Conservation (phyloP, 2,888 invertebrate genomes). For the Atethmia centrago region DNA sequence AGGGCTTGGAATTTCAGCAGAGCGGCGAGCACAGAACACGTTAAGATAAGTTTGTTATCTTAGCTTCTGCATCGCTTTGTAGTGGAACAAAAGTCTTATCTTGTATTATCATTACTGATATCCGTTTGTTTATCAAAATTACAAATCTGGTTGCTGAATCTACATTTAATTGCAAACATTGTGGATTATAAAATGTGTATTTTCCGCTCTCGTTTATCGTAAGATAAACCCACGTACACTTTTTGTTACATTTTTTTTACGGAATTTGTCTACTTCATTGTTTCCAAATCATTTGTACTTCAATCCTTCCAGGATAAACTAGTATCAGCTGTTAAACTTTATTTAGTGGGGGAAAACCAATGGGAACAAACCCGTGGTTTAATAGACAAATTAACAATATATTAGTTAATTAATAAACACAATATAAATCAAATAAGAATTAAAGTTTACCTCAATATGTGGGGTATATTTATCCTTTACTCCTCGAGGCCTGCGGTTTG, state of each 20-base stretch:
- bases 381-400: slow-evolving; percentile 13
- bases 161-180: slow-evolving; percentile 6
- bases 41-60: slow-evolving; percentile 11
- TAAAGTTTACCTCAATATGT: slow-evolving; percentile 49
- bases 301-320: slow-evolving; percentile 38
- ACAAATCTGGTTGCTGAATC: slow-evolving; percentile 15
- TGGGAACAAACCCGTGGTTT: not conserved
- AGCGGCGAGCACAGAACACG: not conserved
- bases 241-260: not conserved
- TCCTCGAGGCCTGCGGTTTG: not conserved
- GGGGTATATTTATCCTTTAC: not conserved
- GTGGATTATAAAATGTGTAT: too few relatives aligned
- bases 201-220: too few relatives aligned
- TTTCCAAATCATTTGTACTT: not conserved
- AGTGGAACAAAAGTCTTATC: slow-evolving; percentile 19
- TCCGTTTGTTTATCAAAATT: slow-evolving; percentile 13
- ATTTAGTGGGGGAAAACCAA: slow-evolving; percentile 42
- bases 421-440: slow-evolving; percentile 26
- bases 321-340: slow-evolving; percentile 1
- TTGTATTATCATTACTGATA: slow-evolving; percentile 29
- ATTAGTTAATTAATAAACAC: slow-evolving; percentile 27
- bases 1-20: slow-evolving; percentile 1
- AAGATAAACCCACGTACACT: too few relatives aligned
- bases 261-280: not conserved
- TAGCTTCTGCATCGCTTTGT: not conserved